phyloP scores from a whole-genome alignment of 2,113 vertebrate genomes.

The Erythrolamprus reginae region DNA sequence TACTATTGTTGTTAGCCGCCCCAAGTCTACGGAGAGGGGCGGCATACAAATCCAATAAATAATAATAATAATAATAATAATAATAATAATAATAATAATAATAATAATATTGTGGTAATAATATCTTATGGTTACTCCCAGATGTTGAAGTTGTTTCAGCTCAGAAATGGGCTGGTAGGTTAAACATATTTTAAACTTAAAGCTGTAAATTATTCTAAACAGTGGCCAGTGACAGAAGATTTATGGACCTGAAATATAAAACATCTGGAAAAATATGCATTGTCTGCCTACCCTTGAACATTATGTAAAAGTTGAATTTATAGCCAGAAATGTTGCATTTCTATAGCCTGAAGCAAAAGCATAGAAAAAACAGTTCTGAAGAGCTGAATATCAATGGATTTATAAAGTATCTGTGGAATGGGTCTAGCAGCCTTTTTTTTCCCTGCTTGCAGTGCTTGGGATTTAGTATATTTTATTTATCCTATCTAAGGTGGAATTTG shows the following conservation, averaged over 20 bases:
- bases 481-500: neutral
- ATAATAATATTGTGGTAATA: neutral
- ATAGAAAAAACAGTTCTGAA: neutral
- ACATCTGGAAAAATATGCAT: neutral
- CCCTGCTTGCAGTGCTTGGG: neutral
- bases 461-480: neutral
- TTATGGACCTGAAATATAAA: neutral
- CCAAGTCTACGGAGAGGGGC: no score
- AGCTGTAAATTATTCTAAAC: neutral
- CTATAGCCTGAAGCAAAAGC: neutral
- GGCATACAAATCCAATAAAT: no score
- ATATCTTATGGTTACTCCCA: neutral
- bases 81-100: no score
- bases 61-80: no score
- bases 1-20: no score
- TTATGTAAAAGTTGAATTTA: neutral
- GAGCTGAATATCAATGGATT: neutral
- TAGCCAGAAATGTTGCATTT: neutral
- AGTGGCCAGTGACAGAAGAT: neutral
- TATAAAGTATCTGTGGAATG: neutral
- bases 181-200: neutral
- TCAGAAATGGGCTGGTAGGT: neutral
- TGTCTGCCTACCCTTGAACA: neutral
- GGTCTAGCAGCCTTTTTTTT: neutral
- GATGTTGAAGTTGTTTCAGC: neutral